Conservation (phyloP, 2,113 vertebrate species). For the Thunnus maccoyii region DNA sequence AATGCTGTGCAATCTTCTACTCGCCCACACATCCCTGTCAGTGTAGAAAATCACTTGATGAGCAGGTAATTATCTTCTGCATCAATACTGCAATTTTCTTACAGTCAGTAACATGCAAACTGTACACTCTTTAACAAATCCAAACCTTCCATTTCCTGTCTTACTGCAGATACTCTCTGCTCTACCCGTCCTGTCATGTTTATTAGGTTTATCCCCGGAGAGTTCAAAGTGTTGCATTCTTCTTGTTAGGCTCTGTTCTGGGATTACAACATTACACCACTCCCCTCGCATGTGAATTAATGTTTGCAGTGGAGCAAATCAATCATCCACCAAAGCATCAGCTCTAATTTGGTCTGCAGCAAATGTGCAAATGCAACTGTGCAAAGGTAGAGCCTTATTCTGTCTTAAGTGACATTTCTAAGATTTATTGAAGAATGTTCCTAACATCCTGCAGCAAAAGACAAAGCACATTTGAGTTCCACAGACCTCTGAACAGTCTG, state of each 20-base stretch:
- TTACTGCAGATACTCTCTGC: not conserved
- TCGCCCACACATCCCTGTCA: not conserved
- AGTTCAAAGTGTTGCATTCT: conserved; percentile 4
- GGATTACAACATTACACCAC: not conserved
- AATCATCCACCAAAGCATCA: not conserved
- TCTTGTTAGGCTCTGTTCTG: not conserved
- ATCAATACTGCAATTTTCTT: not conserved
- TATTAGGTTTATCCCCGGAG: not conserved
- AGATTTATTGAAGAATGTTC: too few relatives aligned
- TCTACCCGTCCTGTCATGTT: not conserved
- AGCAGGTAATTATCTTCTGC: not conserved
- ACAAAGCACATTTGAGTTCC: not conserved
- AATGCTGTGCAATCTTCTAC: not conserved
- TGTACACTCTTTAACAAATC: not conserved
- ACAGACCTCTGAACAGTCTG: not conserved
- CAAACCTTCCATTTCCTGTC: not conserved
- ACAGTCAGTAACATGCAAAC: not conserved
- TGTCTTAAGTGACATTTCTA: not conserved
- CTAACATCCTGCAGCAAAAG: not conserved
- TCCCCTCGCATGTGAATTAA: not conserved
- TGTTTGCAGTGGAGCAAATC: not conserved
- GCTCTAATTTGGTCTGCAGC: not conserved
- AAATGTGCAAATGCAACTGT: not conserved
- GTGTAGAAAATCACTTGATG: not conserved
- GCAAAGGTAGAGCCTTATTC: not conserved